A percentile compares a stretch with the other conserved stretches of the same genome.
phyloP scores from a whole-genome alignment of 2,797 vertebrate species.

The Sebastes itinus region DNA sequence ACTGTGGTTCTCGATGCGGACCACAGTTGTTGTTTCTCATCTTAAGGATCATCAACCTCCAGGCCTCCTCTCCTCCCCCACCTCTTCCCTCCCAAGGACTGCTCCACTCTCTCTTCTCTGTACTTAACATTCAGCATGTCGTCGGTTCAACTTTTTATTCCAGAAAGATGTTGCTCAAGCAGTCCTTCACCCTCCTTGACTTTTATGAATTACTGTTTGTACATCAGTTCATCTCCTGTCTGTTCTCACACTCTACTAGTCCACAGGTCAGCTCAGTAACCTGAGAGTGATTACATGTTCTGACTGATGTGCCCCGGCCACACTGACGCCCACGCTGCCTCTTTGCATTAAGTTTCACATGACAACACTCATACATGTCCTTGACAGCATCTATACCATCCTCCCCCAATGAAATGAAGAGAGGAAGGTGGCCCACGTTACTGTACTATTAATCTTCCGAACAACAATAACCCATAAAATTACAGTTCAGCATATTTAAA shows the following conservation, averaged over 20 bases:
- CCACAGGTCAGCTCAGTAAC: neutral
- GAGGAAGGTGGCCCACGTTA: neutral
- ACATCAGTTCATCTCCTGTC: neutral
- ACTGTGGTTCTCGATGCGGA: neutral
- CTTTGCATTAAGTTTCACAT: slow-evolving; percentile 50
- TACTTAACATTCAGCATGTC: neutral
- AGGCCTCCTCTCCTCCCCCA: neutral
- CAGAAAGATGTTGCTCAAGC: neutral
- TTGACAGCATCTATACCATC: slow-evolving; percentile 35
- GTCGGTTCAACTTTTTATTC: too few species aligned
- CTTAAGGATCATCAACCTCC: slow-evolving; percentile 8
- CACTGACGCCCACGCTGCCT: slow-evolving; percentile 55
- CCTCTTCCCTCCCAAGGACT: neutral
- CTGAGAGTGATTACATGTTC: slow-evolving; percentile 18
- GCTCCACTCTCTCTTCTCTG: neutral
- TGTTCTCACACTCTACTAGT: neutral
- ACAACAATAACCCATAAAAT: too few species aligned
- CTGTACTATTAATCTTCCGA: neutral
- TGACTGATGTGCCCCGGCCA: slow-evolving; percentile 23
- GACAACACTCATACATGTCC: slow-evolving; percentile 30
- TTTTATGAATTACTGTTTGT: neutral
- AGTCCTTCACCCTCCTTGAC: neutral
- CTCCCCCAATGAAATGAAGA: neutral
- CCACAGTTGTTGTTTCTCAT: slow-evolving; percentile 31
- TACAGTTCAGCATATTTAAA: too few species aligned